phyloP scores from a whole-genome alignment of 2,797 vertebrate species.

The Dromococcyx pavoninus region DNA sequence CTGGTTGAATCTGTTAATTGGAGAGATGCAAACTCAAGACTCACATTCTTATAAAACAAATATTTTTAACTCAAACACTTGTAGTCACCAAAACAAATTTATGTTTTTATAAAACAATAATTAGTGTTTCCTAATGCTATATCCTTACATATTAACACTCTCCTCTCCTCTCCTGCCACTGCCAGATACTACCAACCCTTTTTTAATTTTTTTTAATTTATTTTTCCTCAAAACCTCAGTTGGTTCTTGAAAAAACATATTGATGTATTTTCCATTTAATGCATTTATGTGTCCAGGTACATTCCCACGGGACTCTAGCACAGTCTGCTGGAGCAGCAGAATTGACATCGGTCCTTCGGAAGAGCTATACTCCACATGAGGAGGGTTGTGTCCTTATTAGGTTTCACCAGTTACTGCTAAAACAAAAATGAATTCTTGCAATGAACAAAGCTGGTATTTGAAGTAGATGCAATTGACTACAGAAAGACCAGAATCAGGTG shows the following conservation, averaged over 20 bases:
- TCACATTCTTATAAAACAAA: neutral
- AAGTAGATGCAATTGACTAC: neutral
- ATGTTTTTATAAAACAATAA: neutral
- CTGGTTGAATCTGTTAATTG: neutral
- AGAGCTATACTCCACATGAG: neutral
- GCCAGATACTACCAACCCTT: neutral
- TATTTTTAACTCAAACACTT: neutral
- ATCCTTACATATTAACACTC: neutral
- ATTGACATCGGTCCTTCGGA: neutral
- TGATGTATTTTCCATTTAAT: neutral
- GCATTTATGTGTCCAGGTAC: neutral
- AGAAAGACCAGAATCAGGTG: neutral
- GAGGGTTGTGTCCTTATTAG: neutral
- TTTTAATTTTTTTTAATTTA: neutral
- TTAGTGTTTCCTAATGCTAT: neutral
- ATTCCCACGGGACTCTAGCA: neutral
- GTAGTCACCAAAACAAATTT: neutral
- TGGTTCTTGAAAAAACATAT: neutral
- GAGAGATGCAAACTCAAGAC: neutral
- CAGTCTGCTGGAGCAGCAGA: neutral
- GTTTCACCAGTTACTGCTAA: neutral
- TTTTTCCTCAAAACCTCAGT: neutral
- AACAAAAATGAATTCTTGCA: neutral
- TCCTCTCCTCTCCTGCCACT: neutral
- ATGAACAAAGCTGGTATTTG: neutral